Evolutionary conservation across 2,797 vertebrate species (phyloP), one percentile per base, ranked within the genome.

Genomic region (Bufotes viridis): DNA sequence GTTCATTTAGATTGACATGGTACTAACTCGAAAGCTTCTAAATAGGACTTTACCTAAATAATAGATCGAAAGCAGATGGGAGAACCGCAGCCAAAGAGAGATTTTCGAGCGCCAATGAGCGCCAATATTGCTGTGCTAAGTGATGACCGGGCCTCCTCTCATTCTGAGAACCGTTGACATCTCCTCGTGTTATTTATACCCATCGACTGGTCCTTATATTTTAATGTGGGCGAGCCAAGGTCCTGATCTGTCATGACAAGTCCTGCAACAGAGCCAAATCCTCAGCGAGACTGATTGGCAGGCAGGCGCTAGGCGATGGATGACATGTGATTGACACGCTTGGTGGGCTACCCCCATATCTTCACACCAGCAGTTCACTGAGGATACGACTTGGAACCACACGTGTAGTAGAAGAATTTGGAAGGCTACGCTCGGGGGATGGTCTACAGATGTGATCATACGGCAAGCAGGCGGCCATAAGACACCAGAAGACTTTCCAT

Each of bases 401-500:
- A 85, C 83, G 76, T 65, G 61, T 75, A 60, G 78, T 22, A 13
- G 42, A 76, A 85, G 70, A 22, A 86, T 76, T 78, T 89, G 88
- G 84, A 86, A 29, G 76, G 34, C 17, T 53, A 78, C 17, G 8
- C 29, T 18, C 14, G 34, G 70, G 34, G 34, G 88, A 82, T 89
- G 84, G 65, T 89, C 7, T 15, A 34, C 88, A 89, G 88, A 89
- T 82, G 80, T 58, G 63, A 81, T 86, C 78, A 69, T 60, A 20
- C 58, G 12, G 60, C 49, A 26, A 18, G n/a, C 78, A 1, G 18
- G 42, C 57, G 57, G 83, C 70, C 72, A 78, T 70, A 67, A 90
- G 79, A 42, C 86, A 92, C 82, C 87, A 87, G 91, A 91, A 94
- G 93, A 84, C 84, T 85, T 93, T 94, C 92, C 92, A 91, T 91